Percentiles rank a stretch among this genome's conserved stretches.
Conservation (phyloP, 2,113 vertebrate species). For the Phalacrocorax brasilianus region DNA sequence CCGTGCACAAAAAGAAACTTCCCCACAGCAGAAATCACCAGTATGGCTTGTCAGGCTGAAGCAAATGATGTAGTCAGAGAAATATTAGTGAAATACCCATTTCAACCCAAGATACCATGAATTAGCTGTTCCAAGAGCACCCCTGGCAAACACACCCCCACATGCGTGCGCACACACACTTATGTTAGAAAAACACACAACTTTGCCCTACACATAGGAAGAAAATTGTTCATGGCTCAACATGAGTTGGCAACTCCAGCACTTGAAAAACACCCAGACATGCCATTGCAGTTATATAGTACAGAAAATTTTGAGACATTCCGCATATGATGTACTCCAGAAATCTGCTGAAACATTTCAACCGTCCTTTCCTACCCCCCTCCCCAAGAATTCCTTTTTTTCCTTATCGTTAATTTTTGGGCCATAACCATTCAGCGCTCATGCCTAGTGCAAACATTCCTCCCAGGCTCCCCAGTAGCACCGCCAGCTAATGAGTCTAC, state of each 20-base stretch:
- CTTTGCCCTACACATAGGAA: neutral
- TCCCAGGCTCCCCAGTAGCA: neutral
- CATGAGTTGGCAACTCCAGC: fast-evolving
- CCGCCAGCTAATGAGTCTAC: neutral
- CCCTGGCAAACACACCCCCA: fast-evolving
- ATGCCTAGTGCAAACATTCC: neutral
- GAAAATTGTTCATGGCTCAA: neutral
- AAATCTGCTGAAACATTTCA: neutral
- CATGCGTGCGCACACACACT: no score
- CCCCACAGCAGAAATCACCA: fast-evolving
- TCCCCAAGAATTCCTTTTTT: neutral
- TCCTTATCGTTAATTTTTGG: neutral
- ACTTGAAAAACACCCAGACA: neutral
- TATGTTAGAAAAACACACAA: neutral
- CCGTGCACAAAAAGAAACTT: neutral
- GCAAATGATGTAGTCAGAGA: neutral
- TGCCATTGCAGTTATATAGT: fast-evolving
- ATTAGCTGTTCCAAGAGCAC: fast-evolving
- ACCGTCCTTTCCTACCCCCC: neutral
- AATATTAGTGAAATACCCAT: no score
- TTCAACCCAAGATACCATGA: no score
- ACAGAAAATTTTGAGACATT: neutral
- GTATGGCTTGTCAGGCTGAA: neutral
- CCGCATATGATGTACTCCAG: no score
- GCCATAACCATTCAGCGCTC: neutral